phyloP scores from a whole-genome alignment of 2,888 invertebrate species.

The Caenorhabditis uteleia region DNA sequence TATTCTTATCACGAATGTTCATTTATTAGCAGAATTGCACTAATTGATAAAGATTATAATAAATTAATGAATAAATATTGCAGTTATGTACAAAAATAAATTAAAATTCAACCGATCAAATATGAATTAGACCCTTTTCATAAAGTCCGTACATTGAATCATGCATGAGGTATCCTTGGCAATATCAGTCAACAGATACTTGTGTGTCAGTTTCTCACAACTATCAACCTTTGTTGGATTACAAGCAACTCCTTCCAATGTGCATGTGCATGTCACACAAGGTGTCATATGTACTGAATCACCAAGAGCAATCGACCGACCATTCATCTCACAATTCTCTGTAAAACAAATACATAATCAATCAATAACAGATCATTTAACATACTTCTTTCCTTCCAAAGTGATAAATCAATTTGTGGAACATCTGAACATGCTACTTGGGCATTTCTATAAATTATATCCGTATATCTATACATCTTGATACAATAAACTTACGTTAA shows the following conservation, averaged over 20 bases:
- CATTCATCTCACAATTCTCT: slow-evolving; percentile 68
- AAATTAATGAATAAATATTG: slow-evolving; percentile 1
- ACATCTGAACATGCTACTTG: slow-evolving; percentile 67
- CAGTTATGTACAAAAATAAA: background rate
- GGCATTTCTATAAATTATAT: slow-evolving; percentile 56
- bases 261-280: slow-evolving; percentile 68
- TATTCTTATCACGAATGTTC: too few relatives aligned
- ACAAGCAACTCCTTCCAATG: slow-evolving; percentile 66
- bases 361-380: background rate
- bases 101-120: slow-evolving; percentile 1
- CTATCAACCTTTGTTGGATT: slow-evolving; percentile 61
- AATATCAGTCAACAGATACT: slow-evolving; percentile 63
- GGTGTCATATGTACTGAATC: slow-evolving; percentile 68
- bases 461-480: background rate
- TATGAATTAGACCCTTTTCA: slow-evolving; percentile 43
- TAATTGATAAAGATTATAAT: slow-evolving; percentile 5
- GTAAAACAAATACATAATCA: slow-evolving; percentile 13
- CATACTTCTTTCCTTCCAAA: slow-evolving; percentile 68
- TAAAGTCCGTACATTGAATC: slow-evolving; percentile 66
- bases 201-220: slow-evolving; percentile 66
- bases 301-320: slow-evolving; percentile 62
- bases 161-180: slow-evolving; percentile 67
- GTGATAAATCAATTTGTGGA: slow-evolving; percentile 61
- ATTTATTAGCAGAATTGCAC: too few relatives aligned
- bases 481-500: slow-evolving; percentile 52